phyloP scores from a whole-genome alignment of 2,888 invertebrate species.

The Eretmocerus hayati region DNA sequence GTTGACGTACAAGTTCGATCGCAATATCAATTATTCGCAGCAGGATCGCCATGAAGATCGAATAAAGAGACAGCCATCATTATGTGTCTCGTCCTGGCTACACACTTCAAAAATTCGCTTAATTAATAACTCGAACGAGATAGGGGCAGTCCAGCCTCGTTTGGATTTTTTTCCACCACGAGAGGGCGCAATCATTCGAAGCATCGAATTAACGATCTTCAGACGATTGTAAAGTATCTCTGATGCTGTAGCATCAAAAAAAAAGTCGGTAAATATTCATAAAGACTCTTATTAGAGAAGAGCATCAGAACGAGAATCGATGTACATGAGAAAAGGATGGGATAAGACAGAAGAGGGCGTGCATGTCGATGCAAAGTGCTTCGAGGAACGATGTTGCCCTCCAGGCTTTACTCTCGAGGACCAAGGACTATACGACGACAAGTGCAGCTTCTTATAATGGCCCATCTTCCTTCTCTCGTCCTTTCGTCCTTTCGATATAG shows the following conservation, averaged over 20 bases:
- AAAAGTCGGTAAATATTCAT: constrained; percentile 14
- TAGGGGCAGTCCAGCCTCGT: no score
- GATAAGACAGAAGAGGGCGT: constrained; percentile 8
- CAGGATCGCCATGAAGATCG: no score
- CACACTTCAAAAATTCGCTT: no score
- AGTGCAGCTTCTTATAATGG: constrained; percentile 20
- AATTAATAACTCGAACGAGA: no score
- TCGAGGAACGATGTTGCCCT: constrained; percentile 25
- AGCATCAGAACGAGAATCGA: neutral
- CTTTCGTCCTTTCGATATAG: neutral
- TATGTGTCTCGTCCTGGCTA: no score
- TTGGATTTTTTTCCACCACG: no score
- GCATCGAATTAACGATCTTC: no score
- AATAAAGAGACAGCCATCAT: no score
- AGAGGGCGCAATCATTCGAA: no score
- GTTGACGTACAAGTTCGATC: no score
- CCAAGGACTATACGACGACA: constrained; percentile 29
- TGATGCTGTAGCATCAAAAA: constrained; percentile 6
- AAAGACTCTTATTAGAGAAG: constrained; percentile 16
- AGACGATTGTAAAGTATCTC: constrained; percentile 6
- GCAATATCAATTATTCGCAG: no score
- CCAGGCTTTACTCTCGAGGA: no score
- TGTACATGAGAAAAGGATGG: neutral
- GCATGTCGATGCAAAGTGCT: constrained; percentile 30
- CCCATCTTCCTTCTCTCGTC: neutral